Percentiles rank a stretch among this genome's conserved stretches.
phyloP scores from a whole-genome alignment of 2,888 invertebrate genomes.

The Acanthopleura granulata region DNA sequence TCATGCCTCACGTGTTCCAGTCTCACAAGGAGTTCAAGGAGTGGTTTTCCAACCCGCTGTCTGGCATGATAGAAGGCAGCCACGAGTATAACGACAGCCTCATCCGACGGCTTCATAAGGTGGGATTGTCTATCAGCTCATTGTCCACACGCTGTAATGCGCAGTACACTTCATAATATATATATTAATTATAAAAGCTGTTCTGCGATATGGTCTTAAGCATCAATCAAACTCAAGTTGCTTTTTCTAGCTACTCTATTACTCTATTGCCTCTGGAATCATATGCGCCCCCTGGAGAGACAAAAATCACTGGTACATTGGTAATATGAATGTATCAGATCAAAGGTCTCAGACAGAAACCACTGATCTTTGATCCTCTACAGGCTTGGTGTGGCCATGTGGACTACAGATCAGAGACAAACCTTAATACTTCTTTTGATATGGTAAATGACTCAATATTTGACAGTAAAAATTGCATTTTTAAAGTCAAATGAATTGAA shows the following conservation, averaged over 20 bases:
- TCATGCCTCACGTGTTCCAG: conserved; percentile 93
- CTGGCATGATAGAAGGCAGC: conserved; percentile 95
- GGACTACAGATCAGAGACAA: neutral
- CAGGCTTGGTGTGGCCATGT: neutral
- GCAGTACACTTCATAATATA: no score
- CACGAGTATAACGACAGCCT: conserved; percentile 91
- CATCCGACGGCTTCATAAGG: conserved; percentile 91
- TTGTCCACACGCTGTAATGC: no score
- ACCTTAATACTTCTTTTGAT: neutral
- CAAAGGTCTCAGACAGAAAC: conserved; percentile 9
- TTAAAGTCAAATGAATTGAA: no score
- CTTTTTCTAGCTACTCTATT: no score
- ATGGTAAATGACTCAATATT: no score
- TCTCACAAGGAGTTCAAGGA: conserved; percentile 87
- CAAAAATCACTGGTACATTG: neutral
- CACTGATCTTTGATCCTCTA: neutral
- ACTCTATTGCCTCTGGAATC: no score
- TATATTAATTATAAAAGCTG: no score
- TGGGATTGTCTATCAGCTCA: conserved; percentile 53
- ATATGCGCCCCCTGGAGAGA: neutral
- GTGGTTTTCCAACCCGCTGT: conserved; percentile 98
- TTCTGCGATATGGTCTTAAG: no score
- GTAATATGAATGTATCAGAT: neutral
- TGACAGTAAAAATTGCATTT: no score
- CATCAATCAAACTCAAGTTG: no score